phyloP scores from a whole-genome alignment of 2,797 vertebrate species.

The Pseudocheirus occidentalis region DNA sequence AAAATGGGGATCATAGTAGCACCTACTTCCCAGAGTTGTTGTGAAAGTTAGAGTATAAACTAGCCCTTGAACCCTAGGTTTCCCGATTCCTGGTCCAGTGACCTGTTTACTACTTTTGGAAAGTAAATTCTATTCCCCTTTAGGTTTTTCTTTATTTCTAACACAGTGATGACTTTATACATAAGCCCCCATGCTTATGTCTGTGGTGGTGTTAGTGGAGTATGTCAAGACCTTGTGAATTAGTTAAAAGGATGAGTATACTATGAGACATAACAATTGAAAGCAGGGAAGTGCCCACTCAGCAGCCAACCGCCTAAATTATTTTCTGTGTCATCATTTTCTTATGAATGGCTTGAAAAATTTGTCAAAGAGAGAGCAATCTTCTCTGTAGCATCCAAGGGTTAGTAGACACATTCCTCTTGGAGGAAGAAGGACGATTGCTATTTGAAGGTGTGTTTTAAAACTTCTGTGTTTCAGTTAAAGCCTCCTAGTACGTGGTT shows the following conservation, averaged over 20 bases:
- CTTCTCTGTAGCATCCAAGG: slow-evolving; percentile 59
- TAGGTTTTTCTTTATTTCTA: neutral
- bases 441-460: slow-evolving; percentile 71
- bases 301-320: slow-evolving; percentile 56
- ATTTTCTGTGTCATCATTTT: slow-evolving; percentile 35
- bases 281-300: slow-evolving; percentile 65
- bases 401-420: slow-evolving; percentile 67
- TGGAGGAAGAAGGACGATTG: slow-evolving; percentile 52
- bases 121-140: neutral
- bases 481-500: slow-evolving; percentile 52
- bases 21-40: neutral
- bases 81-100: neutral
- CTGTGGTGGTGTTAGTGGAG: neutral
- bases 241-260: neutral
- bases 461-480: slow-evolving; percentile 64
- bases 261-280: slow-evolving; percentile 52
- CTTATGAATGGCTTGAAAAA: slow-evolving; percentile 49
- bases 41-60: neutral
- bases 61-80: neutral
- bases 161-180: neutral
- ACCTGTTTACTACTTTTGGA: neutral
- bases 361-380: slow-evolving; percentile 62
- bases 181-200: neutral
- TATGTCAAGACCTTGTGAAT: neutral
- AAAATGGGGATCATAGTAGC: neutral